Conservation (phyloP, 1,140 invertebrate genomes). For the Brachionus rotundiformis region DNA sequence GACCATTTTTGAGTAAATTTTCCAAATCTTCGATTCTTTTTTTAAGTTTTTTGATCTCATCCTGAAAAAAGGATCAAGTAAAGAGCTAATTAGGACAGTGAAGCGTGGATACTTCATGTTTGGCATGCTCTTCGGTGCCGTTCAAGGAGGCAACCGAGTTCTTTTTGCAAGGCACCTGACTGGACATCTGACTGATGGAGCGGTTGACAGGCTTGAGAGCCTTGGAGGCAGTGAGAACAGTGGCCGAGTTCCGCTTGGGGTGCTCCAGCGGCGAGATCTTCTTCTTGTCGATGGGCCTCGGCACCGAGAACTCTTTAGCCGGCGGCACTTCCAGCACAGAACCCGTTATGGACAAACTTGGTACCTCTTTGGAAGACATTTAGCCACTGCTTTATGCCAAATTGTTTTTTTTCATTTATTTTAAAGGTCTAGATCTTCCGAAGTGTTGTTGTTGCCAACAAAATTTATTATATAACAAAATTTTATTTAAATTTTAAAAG, state of each 20-base stretch:
- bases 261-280: neutral
- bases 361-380: neutral
- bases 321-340: constrained; percentile 12
- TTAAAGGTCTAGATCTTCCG: neutral
- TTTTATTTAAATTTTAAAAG: neutral
- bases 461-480: neutral
- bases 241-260: neutral
- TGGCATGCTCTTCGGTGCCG: neutral
- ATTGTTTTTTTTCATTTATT: too few relatives aligned
- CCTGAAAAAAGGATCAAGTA: neutral
- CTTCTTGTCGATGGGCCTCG: constrained; percentile 21
- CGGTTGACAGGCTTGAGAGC: constrained; percentile 6
- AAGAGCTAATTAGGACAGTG: too few relatives aligned
- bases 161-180: neutral
- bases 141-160: neutral
- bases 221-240: neutral
- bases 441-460: constrained; percentile 1
- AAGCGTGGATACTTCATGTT: constrained; percentile 30
- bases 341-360: constrained; percentile 3
- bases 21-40: constrained; percentile 37
- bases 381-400: too few relatives aligned
- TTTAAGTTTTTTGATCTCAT: constrained; percentile 39
- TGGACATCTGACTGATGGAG: constrained; percentile 9
- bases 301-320: neutral
- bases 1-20: neutral